Evolutionary conservation across 2,888 invertebrate genomes (phyloP).

Genomic region (Melanophora roralis): DNA sequence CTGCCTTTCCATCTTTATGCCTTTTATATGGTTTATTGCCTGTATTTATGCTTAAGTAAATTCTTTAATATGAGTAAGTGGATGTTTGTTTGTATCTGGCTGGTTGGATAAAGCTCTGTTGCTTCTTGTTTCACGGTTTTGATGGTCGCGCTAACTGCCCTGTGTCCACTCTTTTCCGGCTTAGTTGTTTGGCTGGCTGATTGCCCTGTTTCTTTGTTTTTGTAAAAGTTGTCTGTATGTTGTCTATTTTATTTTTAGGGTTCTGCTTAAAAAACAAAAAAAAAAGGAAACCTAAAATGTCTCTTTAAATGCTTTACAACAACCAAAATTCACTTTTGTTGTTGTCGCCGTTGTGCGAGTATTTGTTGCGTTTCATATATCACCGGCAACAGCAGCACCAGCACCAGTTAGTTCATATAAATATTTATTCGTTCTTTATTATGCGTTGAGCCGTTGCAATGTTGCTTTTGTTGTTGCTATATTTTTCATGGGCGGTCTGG

Average conservation of each 20-base stretch:
- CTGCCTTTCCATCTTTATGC: background rate
- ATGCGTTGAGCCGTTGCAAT: conserved; percentile 54
- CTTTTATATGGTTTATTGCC: background rate
- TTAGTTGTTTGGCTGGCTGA: background rate
- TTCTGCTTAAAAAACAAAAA: too few species aligned
- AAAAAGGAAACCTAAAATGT: conserved; percentile 43
- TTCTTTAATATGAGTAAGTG: background rate
- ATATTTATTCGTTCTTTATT: conserved; percentile 48
- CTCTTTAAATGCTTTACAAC: conserved; percentile 48
- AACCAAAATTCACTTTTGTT: conserved; percentile 33
- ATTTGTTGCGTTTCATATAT: conserved; percentile 11
- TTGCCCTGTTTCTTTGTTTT: conserved; percentile 4
- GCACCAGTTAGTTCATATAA: background rate
- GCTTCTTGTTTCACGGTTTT: conserved; percentile 1
- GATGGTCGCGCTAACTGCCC: background rate
- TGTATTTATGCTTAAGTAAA: too few species aligned
- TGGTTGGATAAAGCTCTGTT: conserved; percentile 4
- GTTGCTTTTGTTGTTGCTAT: conserved; percentile 14
- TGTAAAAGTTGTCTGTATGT: conserved; percentile 46
- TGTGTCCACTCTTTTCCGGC: background rate
- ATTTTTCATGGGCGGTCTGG: conserved; percentile 54
- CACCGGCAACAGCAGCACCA: background rate
- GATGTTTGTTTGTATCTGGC: conserved; percentile 17
- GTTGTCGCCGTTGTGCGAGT: background rate
- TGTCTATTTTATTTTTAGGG: conserved; percentile 45